These are phyloP conservation scores for Stictonetta naevosa DNA, from an alignment of 2,113 vertebrate genomes.

Conservation along the genomic window DNA sequence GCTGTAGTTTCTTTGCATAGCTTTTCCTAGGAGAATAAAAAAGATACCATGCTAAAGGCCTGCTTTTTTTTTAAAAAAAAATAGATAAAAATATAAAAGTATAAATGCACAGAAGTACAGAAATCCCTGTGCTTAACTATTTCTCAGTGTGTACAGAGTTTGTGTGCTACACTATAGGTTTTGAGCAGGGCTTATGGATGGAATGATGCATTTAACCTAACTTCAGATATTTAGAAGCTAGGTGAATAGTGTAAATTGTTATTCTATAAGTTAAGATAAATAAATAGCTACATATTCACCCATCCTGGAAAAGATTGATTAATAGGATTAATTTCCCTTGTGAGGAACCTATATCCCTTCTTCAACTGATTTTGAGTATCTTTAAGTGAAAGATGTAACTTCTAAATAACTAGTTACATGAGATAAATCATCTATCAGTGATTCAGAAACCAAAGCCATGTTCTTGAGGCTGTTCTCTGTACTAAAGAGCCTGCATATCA, in stretches of 20 bases:
- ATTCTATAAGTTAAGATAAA: not conserved
- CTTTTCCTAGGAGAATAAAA: not conserved
- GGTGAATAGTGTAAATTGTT: not conserved
- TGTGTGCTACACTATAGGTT: not conserved
- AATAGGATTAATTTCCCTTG: not conserved
- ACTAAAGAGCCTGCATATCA: not conserved
- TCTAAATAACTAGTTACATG: not conserved
- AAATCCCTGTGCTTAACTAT: not conserved
- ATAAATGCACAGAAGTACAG: not conserved
- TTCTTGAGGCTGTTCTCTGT: not conserved
- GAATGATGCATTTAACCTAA: not conserved
- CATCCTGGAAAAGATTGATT: not conserved
- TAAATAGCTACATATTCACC: not conserved
- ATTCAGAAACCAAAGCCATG: not conserved
- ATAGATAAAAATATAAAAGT: not conserved
- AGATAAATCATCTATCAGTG: not conserved
- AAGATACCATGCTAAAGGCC: not conserved
- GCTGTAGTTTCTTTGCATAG: slow-evolving; percentile 38
- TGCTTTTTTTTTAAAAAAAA: not conserved
- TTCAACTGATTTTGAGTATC: not conserved
- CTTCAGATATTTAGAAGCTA: not conserved
- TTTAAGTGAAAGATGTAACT: not conserved
- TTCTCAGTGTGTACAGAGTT: not conserved
- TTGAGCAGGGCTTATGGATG: not conserved
- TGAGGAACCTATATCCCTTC: not conserved